Evolutionary conservation across 2,888 invertebrate genomes (phyloP).

Genomic region (Uloborus plumipes): DNA sequence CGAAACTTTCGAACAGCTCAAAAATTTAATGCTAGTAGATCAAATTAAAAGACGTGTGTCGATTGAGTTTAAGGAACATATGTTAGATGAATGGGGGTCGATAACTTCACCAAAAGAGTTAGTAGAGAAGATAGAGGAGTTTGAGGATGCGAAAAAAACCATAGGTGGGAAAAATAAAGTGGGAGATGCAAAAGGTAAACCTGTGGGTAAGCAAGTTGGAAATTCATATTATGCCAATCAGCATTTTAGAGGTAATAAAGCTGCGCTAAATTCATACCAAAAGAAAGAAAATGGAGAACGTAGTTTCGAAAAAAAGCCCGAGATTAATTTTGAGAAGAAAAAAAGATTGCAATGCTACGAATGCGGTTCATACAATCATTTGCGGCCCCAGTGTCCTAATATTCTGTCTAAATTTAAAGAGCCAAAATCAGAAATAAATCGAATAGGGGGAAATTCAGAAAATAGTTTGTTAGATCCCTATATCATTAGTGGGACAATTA

Average conservation of each 20-base stretch:
- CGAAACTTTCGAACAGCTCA: conserved; percentile 45
- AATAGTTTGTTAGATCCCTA: conserved; percentile 7
- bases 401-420: neutral
- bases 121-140: conserved; percentile 3
- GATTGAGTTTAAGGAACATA: conserved; percentile 17
- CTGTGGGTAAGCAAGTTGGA: too few species aligned
- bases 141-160: conserved; percentile 8
- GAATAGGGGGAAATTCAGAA: neutral
- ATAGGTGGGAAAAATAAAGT: neutral
- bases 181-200: too few species aligned
- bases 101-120: conserved; percentile 6
- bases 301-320: neutral
- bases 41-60: conserved; percentile 8
- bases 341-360: conserved; percentile 11
- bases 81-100: neutral
- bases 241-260: neutral
- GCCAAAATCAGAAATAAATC: neutral
- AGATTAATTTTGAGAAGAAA: conserved; percentile 14
- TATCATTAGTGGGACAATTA: conserved; percentile 17
- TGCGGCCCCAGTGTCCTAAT: conserved; percentile 18
- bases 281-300: neutral
- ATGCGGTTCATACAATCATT: conserved; percentile 8
- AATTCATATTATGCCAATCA: too few species aligned
- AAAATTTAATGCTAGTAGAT: conserved; percentile 59
- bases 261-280: neutral